Conservation (phyloP, 1,140 invertebrate genomes). For the Macrotrachela quadricornifera region DNA sequence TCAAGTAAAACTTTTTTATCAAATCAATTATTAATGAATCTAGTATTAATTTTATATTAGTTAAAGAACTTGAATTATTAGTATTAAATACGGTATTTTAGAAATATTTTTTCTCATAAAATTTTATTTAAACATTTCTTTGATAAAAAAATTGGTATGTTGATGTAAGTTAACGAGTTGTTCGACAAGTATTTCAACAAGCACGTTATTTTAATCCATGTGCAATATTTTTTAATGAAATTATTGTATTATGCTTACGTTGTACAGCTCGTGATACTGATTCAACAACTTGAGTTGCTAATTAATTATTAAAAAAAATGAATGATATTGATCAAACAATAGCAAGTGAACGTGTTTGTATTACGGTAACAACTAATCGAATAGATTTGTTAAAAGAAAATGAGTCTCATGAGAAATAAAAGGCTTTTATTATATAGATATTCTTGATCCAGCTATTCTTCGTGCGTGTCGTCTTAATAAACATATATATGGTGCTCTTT, state of each 20-base stretch:
- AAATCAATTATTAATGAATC: slow-evolving; percentile 76
- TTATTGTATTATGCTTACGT: slow-evolving; percentile 82
- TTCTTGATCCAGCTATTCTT: slow-evolving; percentile 81
- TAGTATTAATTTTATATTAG: slow-evolving; percentile 83
- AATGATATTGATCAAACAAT: slow-evolving; percentile 83
- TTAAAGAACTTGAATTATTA: slow-evolving; percentile 82
- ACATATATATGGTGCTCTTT: slow-evolving; percentile 75
- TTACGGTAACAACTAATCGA: slow-evolving; percentile 85
- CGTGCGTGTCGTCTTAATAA: slow-evolving; percentile 81
- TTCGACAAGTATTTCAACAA: slow-evolving; percentile 74
- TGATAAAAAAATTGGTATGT: slow-evolving; percentile 51
- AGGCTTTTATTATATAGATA: slow-evolving; percentile 38
- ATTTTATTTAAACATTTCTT: slow-evolving; percentile 7
- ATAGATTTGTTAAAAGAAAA: slow-evolving; percentile 33
- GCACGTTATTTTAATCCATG: slow-evolving; percentile 83
- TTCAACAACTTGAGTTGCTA: slow-evolving; percentile 49
- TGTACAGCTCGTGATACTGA: slow-evolving; percentile 35
- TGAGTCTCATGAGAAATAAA: background rate
- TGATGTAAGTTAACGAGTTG: slow-evolving; percentile 88
- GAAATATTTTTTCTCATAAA: background rate
- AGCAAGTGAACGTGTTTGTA: slow-evolving; percentile 60
- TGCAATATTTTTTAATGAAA: slow-evolving; percentile 97
- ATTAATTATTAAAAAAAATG: slow-evolving; percentile 94
- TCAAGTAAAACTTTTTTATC: slow-evolving; percentile 23
- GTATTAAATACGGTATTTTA: slow-evolving; percentile 52